Percentiles rank a stretch among this genome's conserved stretches.
These are phyloP conservation scores for Ptilorrhoa leucosticta DNA, from an alignment of 2,113 vertebrate genomes.

Conservation along the genomic window DNA sequence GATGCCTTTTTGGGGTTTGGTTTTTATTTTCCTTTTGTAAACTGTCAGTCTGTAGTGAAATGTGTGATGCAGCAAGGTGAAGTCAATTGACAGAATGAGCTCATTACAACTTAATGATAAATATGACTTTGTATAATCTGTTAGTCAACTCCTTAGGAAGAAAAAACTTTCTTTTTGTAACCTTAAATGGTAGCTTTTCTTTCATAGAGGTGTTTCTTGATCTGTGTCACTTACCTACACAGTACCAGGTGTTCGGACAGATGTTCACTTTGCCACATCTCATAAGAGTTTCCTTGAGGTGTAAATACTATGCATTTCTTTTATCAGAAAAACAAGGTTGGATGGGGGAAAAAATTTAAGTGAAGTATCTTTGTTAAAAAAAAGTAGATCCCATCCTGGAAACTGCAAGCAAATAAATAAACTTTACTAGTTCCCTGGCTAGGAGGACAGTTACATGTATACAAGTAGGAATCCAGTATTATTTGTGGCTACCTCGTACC, in stretches of 20 bases:
- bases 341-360: background rate
- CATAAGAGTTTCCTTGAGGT: background rate
- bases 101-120: background rate
- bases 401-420: background rate
- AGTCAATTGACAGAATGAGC: background rate
- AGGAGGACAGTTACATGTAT: background rate
- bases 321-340: background rate
- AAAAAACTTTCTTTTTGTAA: background rate
- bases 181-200: background rate
- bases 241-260: background rate
- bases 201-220: background rate
- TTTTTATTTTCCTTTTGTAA: background rate
- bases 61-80: background rate
- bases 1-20: background rate
- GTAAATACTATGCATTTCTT: background rate
- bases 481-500: background rate
- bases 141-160: background rate
- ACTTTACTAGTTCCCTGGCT: background rate
- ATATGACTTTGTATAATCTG: background rate
- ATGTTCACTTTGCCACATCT: background rate
- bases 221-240: background rate
- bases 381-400: background rate
- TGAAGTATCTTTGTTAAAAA: background rate
- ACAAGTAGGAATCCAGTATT: background rate
- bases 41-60: background rate